phyloP scores from a whole-genome alignment of 2,113 vertebrate species.

The Equus przewalskii region DNA sequence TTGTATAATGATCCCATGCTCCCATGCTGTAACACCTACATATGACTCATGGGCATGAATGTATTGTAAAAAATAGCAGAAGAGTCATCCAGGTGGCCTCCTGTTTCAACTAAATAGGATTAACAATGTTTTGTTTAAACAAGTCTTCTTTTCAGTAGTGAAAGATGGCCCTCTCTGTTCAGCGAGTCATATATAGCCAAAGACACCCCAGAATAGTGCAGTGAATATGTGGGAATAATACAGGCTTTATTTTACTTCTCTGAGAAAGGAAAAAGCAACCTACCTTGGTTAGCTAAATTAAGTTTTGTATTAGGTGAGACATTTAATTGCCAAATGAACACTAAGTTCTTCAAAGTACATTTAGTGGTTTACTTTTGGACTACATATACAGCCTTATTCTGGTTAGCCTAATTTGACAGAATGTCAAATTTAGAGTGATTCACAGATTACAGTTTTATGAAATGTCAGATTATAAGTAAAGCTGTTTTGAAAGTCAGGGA shows the following conservation, averaged over 20 bases:
- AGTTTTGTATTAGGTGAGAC: background rate
- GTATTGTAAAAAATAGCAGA: constrained; percentile 47
- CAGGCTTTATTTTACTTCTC: background rate
- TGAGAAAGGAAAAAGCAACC: background rate
- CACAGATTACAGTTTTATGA: constrained; percentile 4
- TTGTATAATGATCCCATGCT: background rate
- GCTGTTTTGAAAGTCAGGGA: background rate
- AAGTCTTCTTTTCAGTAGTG: constrained; percentile 64
- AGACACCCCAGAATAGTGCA: background rate
- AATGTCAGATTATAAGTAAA: background rate
- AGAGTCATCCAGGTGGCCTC: constrained; percentile 58
- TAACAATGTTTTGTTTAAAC: constrained; percentile 71
- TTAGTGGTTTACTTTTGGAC: background rate
- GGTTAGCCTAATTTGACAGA: background rate
- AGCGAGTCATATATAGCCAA: constrained; percentile 64
- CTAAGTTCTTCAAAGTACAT: constrained; percentile 5
- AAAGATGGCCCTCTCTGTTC: constrained; percentile 76
- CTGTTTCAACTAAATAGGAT: constrained; percentile 67
- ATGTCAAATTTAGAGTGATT: background rate
- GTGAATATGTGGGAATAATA: background rate
- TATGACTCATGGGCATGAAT: constrained; percentile 67
- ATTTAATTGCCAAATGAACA: background rate
- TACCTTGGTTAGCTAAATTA: background rate
- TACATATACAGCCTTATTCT: background rate
- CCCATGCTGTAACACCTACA: background rate